These are phyloP conservation scores for Trogon melanurus DNA, from an alignment of 2,113 vertebrate genomes.

Conservation along the genomic window DNA sequence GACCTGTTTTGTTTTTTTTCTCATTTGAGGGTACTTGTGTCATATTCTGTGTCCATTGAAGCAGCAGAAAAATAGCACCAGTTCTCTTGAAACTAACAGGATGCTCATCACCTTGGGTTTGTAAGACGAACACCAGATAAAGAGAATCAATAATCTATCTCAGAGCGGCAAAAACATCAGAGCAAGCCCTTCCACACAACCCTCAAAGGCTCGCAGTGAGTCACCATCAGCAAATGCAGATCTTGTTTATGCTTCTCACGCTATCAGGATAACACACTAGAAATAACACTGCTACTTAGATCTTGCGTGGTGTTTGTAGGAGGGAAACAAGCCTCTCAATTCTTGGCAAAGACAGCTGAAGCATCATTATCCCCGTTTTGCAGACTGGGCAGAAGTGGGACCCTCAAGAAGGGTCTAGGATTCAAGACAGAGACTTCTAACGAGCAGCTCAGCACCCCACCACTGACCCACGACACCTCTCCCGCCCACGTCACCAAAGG, in stretches of 20 bases:
- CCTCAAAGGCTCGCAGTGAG: slow-evolving; percentile 62
- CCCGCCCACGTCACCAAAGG: background rate
- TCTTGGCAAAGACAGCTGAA: background rate
- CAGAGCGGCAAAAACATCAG: slow-evolving; percentile 63
- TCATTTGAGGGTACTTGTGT: slow-evolving; percentile 54
- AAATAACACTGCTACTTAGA: slow-evolving; percentile 52
- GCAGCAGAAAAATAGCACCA: slow-evolving; percentile 61
- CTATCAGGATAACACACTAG: slow-evolving; percentile 40
- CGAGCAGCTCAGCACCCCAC: accelerated
- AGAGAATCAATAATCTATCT: slow-evolving; percentile 71
- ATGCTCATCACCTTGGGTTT: slow-evolving; percentile 70
- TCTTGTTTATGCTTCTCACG: slow-evolving; percentile 51
- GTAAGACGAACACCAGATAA: slow-evolving; percentile 69
- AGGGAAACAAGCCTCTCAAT: background rate
- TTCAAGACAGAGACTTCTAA: background rate
- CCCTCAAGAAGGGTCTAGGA: background rate
- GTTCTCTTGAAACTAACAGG: slow-evolving; percentile 65
- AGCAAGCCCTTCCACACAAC: slow-evolving; percentile 55
- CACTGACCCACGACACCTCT: accelerated
- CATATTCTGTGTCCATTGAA: slow-evolving; percentile 56
- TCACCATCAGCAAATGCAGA: slow-evolving; percentile 47
- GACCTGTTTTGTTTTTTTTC: background rate
- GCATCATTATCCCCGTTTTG: background rate
- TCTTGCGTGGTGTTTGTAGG: background rate
- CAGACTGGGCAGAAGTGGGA: background rate